Percentiles rank a stretch among this genome's conserved stretches.
phyloP scores from a whole-genome alignment of 1,140 invertebrate genomes.

The Brachionus sp. region DNA sequence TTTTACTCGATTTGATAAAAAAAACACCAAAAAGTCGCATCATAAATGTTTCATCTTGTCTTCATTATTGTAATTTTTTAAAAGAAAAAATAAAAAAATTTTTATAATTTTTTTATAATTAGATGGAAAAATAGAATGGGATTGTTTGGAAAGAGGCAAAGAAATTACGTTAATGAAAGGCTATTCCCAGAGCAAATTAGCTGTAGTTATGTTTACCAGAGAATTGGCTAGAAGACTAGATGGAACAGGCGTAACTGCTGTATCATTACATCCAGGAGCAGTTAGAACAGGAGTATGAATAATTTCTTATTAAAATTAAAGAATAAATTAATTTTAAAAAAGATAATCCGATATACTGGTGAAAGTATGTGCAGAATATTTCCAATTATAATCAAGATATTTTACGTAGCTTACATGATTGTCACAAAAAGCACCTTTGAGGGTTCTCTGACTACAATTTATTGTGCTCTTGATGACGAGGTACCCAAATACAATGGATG shows the following conservation, averaged over 20 bases:
- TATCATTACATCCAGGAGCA: slow-evolving; percentile 64
- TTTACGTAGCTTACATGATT: slow-evolving; percentile 50
- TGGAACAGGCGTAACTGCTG: slow-evolving; percentile 51
- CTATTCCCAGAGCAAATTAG: slow-evolving; percentile 50
- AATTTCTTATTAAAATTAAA: not conserved
- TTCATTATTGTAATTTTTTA: slow-evolving; percentile 62
- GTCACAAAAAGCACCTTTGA: slow-evolving; percentile 56
- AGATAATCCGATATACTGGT: slow-evolving; percentile 49
- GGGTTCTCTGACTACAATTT: slow-evolving; percentile 60
- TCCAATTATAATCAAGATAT: not conserved
- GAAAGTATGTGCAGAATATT: slow-evolving; percentile 12
- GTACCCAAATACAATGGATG: slow-evolving; percentile 68
- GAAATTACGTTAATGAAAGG: slow-evolving; percentile 50
- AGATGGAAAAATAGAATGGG: slow-evolving; percentile 32
- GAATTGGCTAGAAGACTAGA: slow-evolving; percentile 11
- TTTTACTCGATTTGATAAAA: slow-evolving; percentile 69
- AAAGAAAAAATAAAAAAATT: not conserved
- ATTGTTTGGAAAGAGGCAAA: slow-evolving; percentile 31
- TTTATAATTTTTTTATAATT: not conserved
- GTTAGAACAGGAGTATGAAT: slow-evolving; percentile 61
- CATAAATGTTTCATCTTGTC: slow-evolving; percentile 76
- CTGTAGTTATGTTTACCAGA: slow-evolving; percentile 32
- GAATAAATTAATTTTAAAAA: not conserved
- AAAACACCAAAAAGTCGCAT: slow-evolving; percentile 70
- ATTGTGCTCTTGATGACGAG: slow-evolving; percentile 65